phyloP scores from a whole-genome alignment of 35 echinoderm and acorn worm genomes.

The Nesometra sesokonis region DNA sequence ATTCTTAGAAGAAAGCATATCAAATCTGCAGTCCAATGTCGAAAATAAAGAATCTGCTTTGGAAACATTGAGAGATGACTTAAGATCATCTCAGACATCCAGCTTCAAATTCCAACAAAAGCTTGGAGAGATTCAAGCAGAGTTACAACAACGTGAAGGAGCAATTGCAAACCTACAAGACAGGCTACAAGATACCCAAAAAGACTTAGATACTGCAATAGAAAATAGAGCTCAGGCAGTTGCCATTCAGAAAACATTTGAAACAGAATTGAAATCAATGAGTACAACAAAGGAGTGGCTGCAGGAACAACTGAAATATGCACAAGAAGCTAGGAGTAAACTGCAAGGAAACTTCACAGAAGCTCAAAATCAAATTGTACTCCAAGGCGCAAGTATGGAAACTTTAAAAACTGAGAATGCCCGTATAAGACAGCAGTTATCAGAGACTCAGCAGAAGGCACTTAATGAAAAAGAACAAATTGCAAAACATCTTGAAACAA shows the following conservation, averaged over 20 bases:
- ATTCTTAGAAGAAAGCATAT: constrained; percentile 63
- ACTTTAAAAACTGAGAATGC: constrained; percentile 79
- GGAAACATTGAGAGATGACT: constrained; percentile 41
- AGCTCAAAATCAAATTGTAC: constrained; percentile 36
- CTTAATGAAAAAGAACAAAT: constrained; percentile 92
- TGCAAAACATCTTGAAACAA: constrained; percentile 91
- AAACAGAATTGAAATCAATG: constrained; percentile 74
- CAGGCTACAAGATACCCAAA: constrained; percentile 45
- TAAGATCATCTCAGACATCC: constrained; percentile 34
- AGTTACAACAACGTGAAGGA: constrained; percentile 44
- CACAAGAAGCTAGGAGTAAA: constrained; percentile 67
- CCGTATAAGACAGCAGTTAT: constrained; percentile 59
- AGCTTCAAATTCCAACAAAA: constrained; percentile 47
- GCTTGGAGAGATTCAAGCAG: constrained; percentile 45
- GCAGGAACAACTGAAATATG: constrained; percentile 84
- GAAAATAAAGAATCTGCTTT: constrained; percentile 62
- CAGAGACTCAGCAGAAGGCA: constrained; percentile 59
- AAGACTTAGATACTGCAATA: constrained; percentile 56
- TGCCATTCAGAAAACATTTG: constrained; percentile 51
- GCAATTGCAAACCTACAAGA: constrained; percentile 47
- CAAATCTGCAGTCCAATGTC: constrained; percentile 50
- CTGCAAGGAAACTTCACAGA: constrained; percentile 60
- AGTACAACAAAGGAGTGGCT: constrained; percentile 94
- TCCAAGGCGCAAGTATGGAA: constrained; percentile 54
- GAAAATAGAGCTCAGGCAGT: constrained; percentile 48